phyloP scores from a whole-genome alignment of 1,140 invertebrate species.

The Aleiodes sp. region DNA sequence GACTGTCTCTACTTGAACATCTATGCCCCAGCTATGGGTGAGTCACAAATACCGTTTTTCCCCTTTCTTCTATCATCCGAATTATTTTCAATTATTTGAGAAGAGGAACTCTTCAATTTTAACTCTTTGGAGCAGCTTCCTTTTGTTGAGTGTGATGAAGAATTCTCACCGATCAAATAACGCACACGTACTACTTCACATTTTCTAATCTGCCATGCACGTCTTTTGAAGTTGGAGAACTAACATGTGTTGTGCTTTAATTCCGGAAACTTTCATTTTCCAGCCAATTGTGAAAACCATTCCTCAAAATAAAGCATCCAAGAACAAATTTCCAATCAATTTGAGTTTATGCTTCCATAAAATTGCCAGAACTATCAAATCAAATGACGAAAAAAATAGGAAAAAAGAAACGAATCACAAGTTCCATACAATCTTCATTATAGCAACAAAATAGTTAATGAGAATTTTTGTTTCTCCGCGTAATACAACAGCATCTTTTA shows the following conservation, averaged over 20 bases:
- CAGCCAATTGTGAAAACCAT: no score
- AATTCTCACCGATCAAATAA: no score
- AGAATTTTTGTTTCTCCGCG: neutral
- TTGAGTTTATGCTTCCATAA: neutral
- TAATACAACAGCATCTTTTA: neutral
- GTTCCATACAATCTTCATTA: neutral
- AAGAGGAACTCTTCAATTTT: constrained; percentile 22
- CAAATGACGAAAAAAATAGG: no score
- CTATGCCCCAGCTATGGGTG: constrained; percentile 92
- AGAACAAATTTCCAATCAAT: no score
- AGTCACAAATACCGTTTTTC: constrained; percentile 56
- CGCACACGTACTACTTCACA: no score
- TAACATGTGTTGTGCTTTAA: no score
- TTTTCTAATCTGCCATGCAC: no score
- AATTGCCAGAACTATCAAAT: neutral
- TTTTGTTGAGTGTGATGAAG: neutral
- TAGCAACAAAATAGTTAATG: neutral
- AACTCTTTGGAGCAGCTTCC: neutral
- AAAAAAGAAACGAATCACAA: neutral
- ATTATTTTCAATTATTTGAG: neutral
- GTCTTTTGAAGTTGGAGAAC: no score
- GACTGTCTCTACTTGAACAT: constrained; percentile 98
- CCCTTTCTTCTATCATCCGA: neutral
- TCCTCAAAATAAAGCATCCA: no score
- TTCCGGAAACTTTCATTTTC: no score